Evolutionary conservation across 1,140 invertebrate genomes (phyloP).

Genomic region (Bombus terrestris): DNA sequence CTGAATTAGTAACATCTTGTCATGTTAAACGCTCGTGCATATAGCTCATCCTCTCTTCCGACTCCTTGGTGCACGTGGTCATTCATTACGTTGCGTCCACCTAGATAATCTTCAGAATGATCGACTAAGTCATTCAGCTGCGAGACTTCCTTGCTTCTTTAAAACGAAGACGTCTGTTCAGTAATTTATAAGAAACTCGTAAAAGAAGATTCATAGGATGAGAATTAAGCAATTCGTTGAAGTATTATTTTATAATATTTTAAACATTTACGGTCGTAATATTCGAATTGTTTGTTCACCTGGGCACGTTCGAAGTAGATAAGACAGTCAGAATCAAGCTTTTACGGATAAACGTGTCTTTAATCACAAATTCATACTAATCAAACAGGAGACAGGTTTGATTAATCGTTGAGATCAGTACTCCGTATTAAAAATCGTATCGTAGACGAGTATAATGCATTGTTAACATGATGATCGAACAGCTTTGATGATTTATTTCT

Average conservation of each 20-base stretch:
- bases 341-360: conserved; percentile 4
- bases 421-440: neutral
- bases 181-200: neutral
- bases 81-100: conserved; percentile 42
- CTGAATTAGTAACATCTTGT: conserved; percentile 81
- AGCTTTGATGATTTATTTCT: neutral
- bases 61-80: conserved; percentile 69
- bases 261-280: neutral
- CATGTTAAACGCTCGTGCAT: conserved; percentile 77
- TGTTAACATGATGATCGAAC: neutral
- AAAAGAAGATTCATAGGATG: neutral
- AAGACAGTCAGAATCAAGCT: neutral
- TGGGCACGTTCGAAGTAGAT: neutral
- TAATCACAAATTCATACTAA: neutral
- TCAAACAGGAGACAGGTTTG: neutral
- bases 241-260: neutral
- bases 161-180: too few relatives aligned
- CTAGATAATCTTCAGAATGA: conserved; percentile 15
- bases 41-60: conserved; percentile 57
- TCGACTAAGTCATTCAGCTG: neutral
- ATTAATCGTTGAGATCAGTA: conserved; percentile 2
- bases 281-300: neutral
- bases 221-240: neutral
- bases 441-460: neutral
- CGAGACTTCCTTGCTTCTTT: neutral